Base-by-base conservation (phyloP, 2,113 vertebrate species). In the Physeter macrocephalus region DNA sequence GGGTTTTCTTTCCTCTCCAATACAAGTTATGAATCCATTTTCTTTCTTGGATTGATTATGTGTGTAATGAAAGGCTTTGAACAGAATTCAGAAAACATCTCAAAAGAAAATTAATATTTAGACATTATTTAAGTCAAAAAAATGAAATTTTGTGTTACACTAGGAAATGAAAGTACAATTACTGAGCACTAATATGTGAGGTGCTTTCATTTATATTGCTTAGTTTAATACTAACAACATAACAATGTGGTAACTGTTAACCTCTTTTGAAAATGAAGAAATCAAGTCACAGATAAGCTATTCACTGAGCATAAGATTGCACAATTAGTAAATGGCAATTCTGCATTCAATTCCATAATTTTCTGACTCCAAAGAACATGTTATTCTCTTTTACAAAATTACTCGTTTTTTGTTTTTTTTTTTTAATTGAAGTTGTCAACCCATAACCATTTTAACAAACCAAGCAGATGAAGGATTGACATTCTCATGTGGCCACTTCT, bases 1-100 rank as follows among this genome's bases (percentile, higher is more conserved):
- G 59, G 9, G 64, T 77, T 31, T 97, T 97, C 93, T 91, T 43
- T 91, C n/a, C 83, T 93, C 94, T 96, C 29, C 97, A 95, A 49
- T 29, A 27, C 27, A 61, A 91, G 15, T 88, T 20, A 8, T 85
- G 43, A 96, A 96, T 97, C 11, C 17, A 80, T 96, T 61, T 92
- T 4, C 57, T 96, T 95, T 96, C 39, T 77, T 94, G 12, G n/a
- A 49, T 84, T 72, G 90, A 92, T 87, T 74, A 89, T 71, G 62
- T 64, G 3, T 69, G 5, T 87, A 93, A 93, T 92, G 14, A 96
- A 59, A 34, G 80, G n/a, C 75, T 96, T 88, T 90, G 29, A 81
- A 90, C 20, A 96, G 43, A 92, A 91, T 21, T 82, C 27, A 95
- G 75, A 88, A 98, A 94, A 90, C 0, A 88, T 66, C 13, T 66